Conservation (phyloP, 2,113 vertebrate species). For the Uria aalge region DNA sequence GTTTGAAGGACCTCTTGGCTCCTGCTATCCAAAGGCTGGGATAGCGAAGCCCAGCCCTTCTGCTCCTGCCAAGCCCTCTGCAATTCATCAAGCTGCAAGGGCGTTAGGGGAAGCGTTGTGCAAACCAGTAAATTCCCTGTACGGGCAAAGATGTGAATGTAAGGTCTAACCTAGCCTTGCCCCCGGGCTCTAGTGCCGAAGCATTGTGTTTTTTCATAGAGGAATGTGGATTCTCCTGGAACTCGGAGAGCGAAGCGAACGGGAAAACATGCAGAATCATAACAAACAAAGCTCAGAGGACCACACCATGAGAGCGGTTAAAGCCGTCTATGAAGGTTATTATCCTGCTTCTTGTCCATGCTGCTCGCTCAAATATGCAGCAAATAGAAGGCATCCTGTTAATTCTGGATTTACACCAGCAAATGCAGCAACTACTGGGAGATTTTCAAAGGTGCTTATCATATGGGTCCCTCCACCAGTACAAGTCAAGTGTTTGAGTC, state of each 20-base stretch:
- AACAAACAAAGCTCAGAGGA: not conserved
- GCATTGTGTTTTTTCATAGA: not conserved
- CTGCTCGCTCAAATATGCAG: not conserved
- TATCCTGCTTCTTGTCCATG: not conserved
- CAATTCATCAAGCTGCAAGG: not conserved
- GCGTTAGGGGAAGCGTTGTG: not conserved
- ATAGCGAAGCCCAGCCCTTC: not conserved
- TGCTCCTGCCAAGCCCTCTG: not conserved
- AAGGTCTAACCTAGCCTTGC: not conserved
- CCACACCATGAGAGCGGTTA: not conserved
- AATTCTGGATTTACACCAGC: not conserved
- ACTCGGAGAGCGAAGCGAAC: not conserved
- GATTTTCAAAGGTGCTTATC: not conserved
- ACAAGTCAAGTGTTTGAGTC: not conserved
- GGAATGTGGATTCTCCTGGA: not conserved
- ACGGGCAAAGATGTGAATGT: not conserved
- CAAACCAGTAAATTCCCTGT: not conserved
- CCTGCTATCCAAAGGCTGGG: not conserved
- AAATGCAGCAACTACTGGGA: not conserved
- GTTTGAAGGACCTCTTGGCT: not conserved
- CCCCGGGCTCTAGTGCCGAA: not conserved
- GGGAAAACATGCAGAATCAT: not conserved
- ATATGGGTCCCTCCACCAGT: rapidly evolving
- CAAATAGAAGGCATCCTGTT: not conserved
- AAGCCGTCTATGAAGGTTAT: not conserved